Evolutionary conservation across 2,888 invertebrate species (phyloP).

Genomic region (Pharmacophagus antenor): DNA sequence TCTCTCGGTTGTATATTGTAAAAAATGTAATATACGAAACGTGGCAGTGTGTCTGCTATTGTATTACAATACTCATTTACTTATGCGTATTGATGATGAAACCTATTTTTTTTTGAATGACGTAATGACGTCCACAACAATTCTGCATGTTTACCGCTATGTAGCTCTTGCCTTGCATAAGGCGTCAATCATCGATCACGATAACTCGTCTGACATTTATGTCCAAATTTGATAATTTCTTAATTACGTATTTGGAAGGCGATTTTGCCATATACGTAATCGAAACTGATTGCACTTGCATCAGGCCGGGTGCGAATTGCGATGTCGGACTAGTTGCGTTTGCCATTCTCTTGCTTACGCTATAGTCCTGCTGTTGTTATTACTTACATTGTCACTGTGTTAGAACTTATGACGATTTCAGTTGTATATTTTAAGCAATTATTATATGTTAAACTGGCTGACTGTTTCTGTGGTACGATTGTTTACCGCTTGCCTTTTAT

Average conservation of each 20-base stretch:
- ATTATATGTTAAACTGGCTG: too few relatives aligned
- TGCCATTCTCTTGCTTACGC: slow-evolving; percentile 15
- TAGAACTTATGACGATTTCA: neutral
- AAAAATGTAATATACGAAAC: neutral
- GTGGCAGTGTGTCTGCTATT: neutral
- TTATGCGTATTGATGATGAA: neutral
- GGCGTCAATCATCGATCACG: slow-evolving; percentile 22
- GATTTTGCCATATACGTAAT: slow-evolving; percentile 24
- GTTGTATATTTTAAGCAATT: too few relatives aligned
- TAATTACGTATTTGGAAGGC: slow-evolving; percentile 26
- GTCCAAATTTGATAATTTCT: slow-evolving; percentile 27
- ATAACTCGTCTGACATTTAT: slow-evolving; percentile 20
- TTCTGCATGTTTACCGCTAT: slow-evolving; percentile 9
- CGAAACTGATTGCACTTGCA: slow-evolving; percentile 22
- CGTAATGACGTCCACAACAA: slow-evolving; percentile 11
- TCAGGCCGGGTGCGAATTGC: slow-evolving; percentile 15
- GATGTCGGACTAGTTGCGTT: neutral
- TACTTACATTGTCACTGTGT: neutral
- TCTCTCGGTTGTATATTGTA: neutral
- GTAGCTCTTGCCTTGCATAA: slow-evolving; percentile 18
- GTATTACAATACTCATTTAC: neutral
- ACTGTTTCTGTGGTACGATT: too few relatives aligned
- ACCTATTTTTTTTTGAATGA: slow-evolving; percentile 5
- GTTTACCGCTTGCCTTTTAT: too few relatives aligned
- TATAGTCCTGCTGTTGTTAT: neutral